Conservation (phyloP, 1,140 invertebrate genomes). For the Lepidurus packardi region DNA sequence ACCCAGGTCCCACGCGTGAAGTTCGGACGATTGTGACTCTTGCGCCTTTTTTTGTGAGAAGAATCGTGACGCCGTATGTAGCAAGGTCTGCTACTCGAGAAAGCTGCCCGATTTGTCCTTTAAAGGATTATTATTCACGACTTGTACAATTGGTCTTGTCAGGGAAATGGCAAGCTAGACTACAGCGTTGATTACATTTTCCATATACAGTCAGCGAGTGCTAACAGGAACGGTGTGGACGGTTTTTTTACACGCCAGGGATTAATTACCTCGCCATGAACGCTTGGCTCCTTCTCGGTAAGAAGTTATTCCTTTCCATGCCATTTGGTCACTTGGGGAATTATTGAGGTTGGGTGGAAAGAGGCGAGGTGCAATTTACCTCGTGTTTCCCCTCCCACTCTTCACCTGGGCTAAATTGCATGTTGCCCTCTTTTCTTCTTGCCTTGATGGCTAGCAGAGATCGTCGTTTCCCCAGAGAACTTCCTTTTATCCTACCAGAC, state of each 20-base stretch:
- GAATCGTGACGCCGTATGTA: not conserved
- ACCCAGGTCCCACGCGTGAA: not conserved
- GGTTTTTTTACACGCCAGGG: not conserved
- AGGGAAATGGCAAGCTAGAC: not conserved
- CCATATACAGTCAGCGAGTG: not conserved
- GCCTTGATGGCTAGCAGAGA: not conserved
- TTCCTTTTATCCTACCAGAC: not conserved
- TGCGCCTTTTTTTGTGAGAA: not conserved
- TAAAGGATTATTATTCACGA: not conserved
- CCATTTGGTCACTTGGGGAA: not conserved
- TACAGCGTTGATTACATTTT: not conserved
- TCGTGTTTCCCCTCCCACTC: not conserved
- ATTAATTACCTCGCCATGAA: constrained; percentile 6
- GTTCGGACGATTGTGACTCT: not conserved
- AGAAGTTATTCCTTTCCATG: not conserved
- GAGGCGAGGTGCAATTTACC: not conserved
- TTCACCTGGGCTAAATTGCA: not conserved
- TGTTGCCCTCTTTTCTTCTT: not conserved
- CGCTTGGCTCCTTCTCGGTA: not conserved
- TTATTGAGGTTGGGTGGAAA: not conserved
- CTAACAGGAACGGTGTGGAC: not conserved
- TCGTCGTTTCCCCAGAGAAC: not conserved
- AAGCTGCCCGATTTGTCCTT: not conserved
- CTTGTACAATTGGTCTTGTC: not conserved
- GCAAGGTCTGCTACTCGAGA: not conserved